Conservation (phyloP, 2,113 vertebrate genomes). For the Gavialis gangeticus region DNA sequence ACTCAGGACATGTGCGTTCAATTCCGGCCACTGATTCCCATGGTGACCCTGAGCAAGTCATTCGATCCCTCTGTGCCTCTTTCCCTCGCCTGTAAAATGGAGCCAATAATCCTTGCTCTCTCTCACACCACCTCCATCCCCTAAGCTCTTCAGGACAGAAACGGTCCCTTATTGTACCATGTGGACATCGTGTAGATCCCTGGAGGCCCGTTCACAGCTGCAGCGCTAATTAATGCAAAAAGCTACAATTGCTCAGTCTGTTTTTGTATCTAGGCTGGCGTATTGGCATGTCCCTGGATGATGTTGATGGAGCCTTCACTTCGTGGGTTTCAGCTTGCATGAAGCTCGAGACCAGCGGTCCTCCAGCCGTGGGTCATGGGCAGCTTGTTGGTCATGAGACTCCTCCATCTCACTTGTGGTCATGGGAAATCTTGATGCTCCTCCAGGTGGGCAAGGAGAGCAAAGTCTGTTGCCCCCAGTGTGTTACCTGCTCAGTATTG, state of each 20-base stretch:
- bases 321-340: background rate
- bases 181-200: background rate
- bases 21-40: background rate
- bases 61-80: background rate
- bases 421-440: too few species aligned
- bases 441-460: too few species aligned
- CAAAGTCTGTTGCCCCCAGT: too few species aligned
- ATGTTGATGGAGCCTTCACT: background rate
- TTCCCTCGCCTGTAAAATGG: background rate
- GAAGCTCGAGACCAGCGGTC: accelerated
- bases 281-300: background rate
- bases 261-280: background rate
- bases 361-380: background rate
- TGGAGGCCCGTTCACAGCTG: background rate
- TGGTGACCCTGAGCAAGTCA: background rate
- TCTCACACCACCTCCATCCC: background rate
- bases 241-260: background rate
- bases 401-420: too few species aligned
- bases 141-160: background rate
- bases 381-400: too few species aligned
- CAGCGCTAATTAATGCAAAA: background rate
- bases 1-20: background rate
- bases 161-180: background rate
- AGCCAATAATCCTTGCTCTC: background rate
- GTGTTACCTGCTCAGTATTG: too few species aligned